A percentile compares a stretch with the other conserved stretches of the same genome.
Evolutionary conservation across 1,140 invertebrate species (phyloP).

Genomic region (Hylaeus anthracinus): DNA sequence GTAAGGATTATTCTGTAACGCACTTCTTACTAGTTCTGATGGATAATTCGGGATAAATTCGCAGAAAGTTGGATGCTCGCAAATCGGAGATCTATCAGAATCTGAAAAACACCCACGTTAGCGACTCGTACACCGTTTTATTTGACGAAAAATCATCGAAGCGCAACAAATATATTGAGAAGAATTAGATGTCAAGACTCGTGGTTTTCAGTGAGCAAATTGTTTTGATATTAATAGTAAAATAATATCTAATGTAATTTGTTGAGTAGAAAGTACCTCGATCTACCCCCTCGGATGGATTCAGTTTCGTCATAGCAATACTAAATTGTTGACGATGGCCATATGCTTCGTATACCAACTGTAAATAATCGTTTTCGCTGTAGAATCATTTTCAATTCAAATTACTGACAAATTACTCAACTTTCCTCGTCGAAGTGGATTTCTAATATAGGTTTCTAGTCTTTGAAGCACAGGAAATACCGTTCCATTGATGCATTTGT

Average conservation of each 20-base stretch:
- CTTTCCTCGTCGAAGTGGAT: too few species aligned
- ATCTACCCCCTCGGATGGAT: background rate
- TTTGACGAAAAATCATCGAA: background rate
- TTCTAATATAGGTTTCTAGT: too few species aligned
- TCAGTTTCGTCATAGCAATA: background rate
- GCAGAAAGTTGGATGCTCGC: slow-evolving; percentile 5
- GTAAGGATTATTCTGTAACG: slow-evolving; percentile 1
- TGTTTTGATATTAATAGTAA: too few species aligned
- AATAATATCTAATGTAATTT: too few species aligned
- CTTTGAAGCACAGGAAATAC: too few species aligned
- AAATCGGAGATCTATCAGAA: background rate
- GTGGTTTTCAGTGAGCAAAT: too few species aligned
- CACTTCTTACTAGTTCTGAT: background rate
- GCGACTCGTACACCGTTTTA: background rate
- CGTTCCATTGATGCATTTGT: too few species aligned
- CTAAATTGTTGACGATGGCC: background rate
- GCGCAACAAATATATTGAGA: too few species aligned
- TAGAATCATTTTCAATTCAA: too few species aligned
- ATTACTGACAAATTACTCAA: too few species aligned
- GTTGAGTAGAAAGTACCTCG: background rate
- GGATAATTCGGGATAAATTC: slow-evolving; percentile 23
- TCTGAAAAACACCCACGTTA: background rate
- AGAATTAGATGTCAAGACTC: too few species aligned
- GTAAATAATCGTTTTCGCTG: background rate
- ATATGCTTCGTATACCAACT: background rate